Evolutionary conservation across 1,140 invertebrate genomes (phyloP), one percentile per base, ranked within the genome.

Genomic region (Ephestia elutella): DNA sequence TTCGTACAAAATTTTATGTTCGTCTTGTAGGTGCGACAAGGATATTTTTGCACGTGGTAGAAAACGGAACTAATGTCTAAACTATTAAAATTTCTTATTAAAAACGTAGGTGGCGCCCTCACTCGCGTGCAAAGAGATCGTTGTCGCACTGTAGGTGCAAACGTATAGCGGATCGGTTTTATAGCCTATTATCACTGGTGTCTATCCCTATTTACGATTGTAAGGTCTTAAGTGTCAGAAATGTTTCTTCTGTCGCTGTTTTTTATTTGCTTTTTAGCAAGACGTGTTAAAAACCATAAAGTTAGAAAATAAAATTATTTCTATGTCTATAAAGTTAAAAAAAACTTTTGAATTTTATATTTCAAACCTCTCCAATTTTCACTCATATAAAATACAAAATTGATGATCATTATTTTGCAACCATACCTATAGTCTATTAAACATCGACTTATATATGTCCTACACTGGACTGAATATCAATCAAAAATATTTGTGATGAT

Each of bases 91-190:
- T n/a, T n/a, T n/a, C n/a, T n/a, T n/a, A n/a, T n/a, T n/a, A n/a
- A n/a, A n/a, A n/a, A n/a, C n/a, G n/a, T n/a, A n/a, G n/a, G n/a
- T n/a, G n/a, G n/a, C n/a, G n/a, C n/a, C n/a, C n/a, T n/a, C n/a
- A n/a, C n/a, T n/a, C n/a, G n/a, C n/a, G n/a, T n/a, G n/a, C n/a
- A n/a, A n/a, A n/a, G n/a, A n/a, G n/a, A n/a, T n/a, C n/a, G n/a
- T n/a, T n/a, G n/a, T 25, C 21, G 7, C 7, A 2, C 7, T 7
- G 21, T 25, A 25, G 21, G 62, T 53, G 56, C 59, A 56, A 62
- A 60, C 56, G 56, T 38, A 15, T 55, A 25, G 21, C 21, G 32
- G 56, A 62, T 54, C 44, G 59, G 25, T 54, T 60, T 61, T 65
- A 59, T 59, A 48, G 38, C 38, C 38, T 15, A 44, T 44, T 44